Percentiles rank a stretch among this genome's conserved stretches.
Evolutionary conservation across 2,113 vertebrate species (phyloP).

Genomic region (Neofelis nebulosa): DNA sequence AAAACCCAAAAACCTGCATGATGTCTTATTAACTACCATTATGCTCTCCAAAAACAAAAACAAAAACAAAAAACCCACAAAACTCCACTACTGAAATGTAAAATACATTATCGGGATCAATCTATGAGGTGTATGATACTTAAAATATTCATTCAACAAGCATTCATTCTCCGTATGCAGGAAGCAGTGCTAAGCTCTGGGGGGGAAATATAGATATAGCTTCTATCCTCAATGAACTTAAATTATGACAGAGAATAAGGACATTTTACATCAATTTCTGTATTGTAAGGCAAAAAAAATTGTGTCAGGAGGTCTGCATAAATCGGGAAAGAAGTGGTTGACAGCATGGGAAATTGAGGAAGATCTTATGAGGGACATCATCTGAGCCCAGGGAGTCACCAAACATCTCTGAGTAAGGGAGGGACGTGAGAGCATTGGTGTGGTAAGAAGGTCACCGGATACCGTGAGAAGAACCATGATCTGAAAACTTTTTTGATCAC

Average conservation of each 20-base stretch:
- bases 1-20: accelerated
- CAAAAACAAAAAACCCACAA: background rate
- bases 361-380: background rate
- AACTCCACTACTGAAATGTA: background rate
- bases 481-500: background rate
- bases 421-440: accelerated
- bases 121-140: background rate
- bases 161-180: background rate
- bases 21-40: background rate
- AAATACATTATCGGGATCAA: background rate
- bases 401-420: background rate
- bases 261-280: background rate
- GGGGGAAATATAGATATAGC: background rate
- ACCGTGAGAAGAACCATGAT: accelerated
- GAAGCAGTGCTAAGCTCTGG: background rate
- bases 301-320: background rate
- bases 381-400: background rate
- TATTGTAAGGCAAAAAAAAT: background rate
- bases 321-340: background rate
- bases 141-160: background rate
- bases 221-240: background rate
- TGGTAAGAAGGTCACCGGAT: background rate
- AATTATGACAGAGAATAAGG: background rate
- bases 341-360: background rate
- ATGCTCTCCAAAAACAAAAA: background rate